Evolutionary conservation across 2,888 invertebrate genomes (phyloP).

Genomic region (Pelosia muscerda): DNA sequence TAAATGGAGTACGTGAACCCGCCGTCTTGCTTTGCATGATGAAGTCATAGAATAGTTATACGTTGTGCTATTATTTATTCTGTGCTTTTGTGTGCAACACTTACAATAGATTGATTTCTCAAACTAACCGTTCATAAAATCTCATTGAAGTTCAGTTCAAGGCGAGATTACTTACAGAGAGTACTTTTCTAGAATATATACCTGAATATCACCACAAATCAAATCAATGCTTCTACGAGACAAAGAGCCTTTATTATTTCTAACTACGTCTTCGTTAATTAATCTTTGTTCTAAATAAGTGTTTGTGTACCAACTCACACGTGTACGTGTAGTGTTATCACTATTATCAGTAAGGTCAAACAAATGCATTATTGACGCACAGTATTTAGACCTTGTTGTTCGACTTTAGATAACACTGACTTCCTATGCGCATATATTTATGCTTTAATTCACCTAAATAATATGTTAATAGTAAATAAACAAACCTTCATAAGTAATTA

Average conservation of each 20-base stretch:
- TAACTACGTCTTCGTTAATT: constrained; percentile 32
- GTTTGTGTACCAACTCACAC: constrained; percentile 29
- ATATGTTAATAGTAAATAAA: too few species aligned
- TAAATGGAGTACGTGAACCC: too few species aligned
- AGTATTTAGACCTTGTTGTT: constrained; percentile 49
- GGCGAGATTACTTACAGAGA: too few species aligned
- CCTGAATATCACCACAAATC: too few species aligned
- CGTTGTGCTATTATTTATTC: too few species aligned
- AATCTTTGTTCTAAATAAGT: constrained; percentile 48
- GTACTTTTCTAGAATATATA: too few species aligned
- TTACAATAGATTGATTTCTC: too few species aligned
- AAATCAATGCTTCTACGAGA: background rate
- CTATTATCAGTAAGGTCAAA: constrained; percentile 53
- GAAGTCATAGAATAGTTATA: too few species aligned
- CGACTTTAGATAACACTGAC: constrained; percentile 47
- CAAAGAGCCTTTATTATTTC: constrained; percentile 15
- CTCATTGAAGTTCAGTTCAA: too few species aligned
- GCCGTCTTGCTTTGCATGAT: too few species aligned
- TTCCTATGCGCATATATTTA: constrained; percentile 30
- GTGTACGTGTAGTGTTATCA: constrained; percentile 52
- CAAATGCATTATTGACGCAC: constrained; percentile 50
- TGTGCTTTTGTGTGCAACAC: too few species aligned
- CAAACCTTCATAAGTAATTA: background rate
- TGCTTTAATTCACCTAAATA: background rate
- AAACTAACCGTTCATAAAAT: too few species aligned